phyloP scores from a whole-genome alignment of 2,888 invertebrate species.

The Eumacrocentrus americanus region DNA sequence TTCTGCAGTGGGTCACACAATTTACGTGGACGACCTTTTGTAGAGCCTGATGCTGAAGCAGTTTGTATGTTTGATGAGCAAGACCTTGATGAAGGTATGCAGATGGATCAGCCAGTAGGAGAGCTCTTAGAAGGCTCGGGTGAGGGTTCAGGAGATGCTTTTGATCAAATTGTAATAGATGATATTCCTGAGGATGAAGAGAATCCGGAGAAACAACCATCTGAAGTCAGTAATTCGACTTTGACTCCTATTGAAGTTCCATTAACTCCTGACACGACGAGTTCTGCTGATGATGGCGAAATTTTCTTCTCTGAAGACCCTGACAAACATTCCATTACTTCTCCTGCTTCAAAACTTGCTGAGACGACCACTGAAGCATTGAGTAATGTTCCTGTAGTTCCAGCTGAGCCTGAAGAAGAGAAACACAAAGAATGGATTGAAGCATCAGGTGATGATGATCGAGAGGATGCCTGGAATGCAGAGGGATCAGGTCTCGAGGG shows the following conservation, averaged over 20 bases:
- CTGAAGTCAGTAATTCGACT: slow-evolving; percentile 6
- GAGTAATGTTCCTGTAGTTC: no score
- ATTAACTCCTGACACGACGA: slow-evolving; percentile 13
- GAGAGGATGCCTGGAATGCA: slow-evolving; percentile 32
- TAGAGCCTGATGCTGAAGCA: slow-evolving; percentile 63
- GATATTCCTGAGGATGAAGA: slow-evolving; percentile 23
- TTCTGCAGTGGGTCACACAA: slow-evolving; percentile 66
- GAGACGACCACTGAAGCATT: slow-evolving; percentile 7
- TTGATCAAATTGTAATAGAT: slow-evolving; percentile 21
- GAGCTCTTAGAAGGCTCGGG: slow-evolving; percentile 51
- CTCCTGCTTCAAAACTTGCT: background rate
- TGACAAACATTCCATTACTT: slow-evolving; percentile 19
- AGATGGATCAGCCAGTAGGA: slow-evolving; percentile 68
- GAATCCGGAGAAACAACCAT: slow-evolving; percentile 15
- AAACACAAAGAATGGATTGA: slow-evolving; percentile 39
- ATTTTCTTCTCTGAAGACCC: slow-evolving; percentile 30
- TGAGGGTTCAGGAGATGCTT: slow-evolving; percentile 47
- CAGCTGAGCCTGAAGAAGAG: slow-evolving; percentile 11
- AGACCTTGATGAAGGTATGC: slow-evolving; percentile 62
- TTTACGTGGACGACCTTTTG: slow-evolving; percentile 65
- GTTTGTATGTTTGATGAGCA: slow-evolving; percentile 50
- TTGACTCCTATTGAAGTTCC: slow-evolving; percentile 18
- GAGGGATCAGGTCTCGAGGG: slow-evolving; percentile 61
- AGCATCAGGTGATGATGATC: slow-evolving; percentile 55
- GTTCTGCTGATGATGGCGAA: slow-evolving; percentile 19